These are phyloP conservation scores for Psittacula derbiana DNA, from an alignment of 2,797 vertebrate genomes.

Conservation along the genomic window DNA sequence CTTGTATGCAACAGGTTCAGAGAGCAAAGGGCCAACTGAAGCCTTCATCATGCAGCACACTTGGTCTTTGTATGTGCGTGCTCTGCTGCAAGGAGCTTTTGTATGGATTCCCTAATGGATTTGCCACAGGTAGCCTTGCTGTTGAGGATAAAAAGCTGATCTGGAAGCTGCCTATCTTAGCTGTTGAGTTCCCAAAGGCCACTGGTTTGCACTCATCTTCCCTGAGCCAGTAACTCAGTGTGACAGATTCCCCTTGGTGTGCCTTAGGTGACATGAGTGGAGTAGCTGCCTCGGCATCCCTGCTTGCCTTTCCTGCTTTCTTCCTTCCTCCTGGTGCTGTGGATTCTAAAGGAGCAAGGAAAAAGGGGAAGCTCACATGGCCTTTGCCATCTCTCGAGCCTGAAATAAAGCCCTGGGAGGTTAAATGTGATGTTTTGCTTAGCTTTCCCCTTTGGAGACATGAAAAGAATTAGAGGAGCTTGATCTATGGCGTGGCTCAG, in stretches of 20 bases:
- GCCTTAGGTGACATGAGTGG: background rate
- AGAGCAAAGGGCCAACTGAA: background rate
- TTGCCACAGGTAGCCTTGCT: background rate
- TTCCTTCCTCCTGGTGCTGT: background rate
- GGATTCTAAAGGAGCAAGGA: background rate
- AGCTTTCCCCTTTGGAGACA: constrained; percentile 5
- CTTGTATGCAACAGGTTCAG: background rate
- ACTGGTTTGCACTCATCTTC: background rate
- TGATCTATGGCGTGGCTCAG: constrained; percentile 30
- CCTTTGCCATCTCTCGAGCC: background rate
- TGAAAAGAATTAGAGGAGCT: constrained; percentile 19
- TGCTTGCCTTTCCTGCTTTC: background rate
- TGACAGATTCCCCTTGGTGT: accelerated
- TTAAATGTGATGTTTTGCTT: background rate
- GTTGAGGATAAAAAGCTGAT: background rate
- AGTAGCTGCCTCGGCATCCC: background rate
- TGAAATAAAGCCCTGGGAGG: background rate
- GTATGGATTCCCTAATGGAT: background rate
- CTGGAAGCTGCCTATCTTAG: background rate
- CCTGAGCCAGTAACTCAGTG: background rate
- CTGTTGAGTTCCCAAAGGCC: background rate
- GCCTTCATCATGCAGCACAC: background rate
- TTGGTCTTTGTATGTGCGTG: accelerated
- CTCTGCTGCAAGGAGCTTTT: background rate
- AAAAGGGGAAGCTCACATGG: background rate